Percentiles rank a stretch among this genome's conserved stretches.
Evolutionary conservation across 2,113 vertebrate genomes (phyloP).

Genomic region (Tenebrosternarchus preto): DNA sequence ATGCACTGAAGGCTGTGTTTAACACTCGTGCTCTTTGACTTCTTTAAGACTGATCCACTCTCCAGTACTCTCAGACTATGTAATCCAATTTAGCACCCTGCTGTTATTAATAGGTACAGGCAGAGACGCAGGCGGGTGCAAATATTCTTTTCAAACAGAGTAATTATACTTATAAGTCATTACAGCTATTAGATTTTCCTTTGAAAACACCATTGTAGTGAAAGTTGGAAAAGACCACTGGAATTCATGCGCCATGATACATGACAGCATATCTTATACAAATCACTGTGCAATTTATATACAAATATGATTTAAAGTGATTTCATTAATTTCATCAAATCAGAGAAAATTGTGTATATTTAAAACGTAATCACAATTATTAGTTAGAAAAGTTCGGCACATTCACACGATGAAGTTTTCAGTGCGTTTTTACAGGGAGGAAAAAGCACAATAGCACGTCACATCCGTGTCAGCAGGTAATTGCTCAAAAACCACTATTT

Average conservation of each 20-base stretch:
- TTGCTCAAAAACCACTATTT: conserved; percentile 19
- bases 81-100: background rate
- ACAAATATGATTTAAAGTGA: background rate
- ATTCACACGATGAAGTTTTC: conserved; percentile 4
- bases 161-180: conserved; percentile 16
- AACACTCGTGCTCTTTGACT: background rate
- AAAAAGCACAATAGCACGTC: conserved; percentile 8
- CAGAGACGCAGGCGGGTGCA: background rate
- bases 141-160: background rate
- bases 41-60: background rate
- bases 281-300: background rate
- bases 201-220: background rate
- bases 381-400: background rate
- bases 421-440: background rate
- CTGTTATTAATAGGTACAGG: background rate
- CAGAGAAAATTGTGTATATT: background rate
- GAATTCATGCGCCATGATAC: background rate
- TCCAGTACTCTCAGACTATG: background rate
- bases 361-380: background rate
- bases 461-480: conserved; percentile 1
- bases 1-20: background rate
- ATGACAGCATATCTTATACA: background rate
- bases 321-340: background rate
- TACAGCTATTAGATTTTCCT: conserved; percentile 17
- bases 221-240: background rate